Evolutionary conservation across 2,797 vertebrate genomes (phyloP).

Genomic region (Acestrorhynchus altus): DNA sequence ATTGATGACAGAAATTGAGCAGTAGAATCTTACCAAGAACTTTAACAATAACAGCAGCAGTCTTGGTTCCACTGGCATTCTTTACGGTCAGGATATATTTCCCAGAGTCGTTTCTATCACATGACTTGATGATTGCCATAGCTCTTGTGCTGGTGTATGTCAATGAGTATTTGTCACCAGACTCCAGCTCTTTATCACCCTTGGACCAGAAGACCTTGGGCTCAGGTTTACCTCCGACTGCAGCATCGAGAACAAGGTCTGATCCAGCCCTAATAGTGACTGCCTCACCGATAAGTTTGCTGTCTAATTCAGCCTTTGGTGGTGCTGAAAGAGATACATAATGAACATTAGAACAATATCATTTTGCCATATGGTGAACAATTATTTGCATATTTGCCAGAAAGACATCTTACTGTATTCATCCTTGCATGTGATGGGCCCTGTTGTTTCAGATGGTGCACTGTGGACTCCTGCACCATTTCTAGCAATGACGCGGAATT

Average conservation of each 20-base stretch:
- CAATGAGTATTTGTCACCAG: conserved; percentile 94
- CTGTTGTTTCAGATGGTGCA: conserved; percentile 90
- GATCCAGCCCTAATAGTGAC: conserved; percentile 90
- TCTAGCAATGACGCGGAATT: conserved; percentile 92
- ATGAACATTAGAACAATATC: conserved; percentile 26
- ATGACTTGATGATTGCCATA: conserved; percentile 94
- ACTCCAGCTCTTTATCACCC: conserved; percentile 91
- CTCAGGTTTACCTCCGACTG: conserved; percentile 96
- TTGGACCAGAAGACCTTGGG: conserved; percentile 98
- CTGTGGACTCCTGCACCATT: conserved; percentile 95
- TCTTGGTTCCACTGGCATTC: conserved; percentile 93
- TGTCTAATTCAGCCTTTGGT: conserved; percentile 93
- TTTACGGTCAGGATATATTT: conserved; percentile 93
- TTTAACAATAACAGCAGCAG: conserved; percentile 90
- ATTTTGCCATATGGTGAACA: neutral
- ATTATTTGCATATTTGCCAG: neutral
- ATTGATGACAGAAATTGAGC: neutral
- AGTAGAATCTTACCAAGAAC: conserved; percentile 87
- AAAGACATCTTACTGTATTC: conserved; percentile 89
- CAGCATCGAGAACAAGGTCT: conserved; percentile 94
- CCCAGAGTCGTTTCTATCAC: conserved; percentile 92
- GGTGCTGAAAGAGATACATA: conserved; percentile 80
- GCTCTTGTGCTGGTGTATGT: conserved; percentile 95
- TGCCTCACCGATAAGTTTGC: conserved; percentile 88
- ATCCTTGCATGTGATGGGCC: conserved; percentile 93